Evolutionary conservation across 1,140 invertebrate genomes (phyloP), one percentile per base, ranked within the genome.

Genomic region (Drosophila malerkotliana): DNA sequence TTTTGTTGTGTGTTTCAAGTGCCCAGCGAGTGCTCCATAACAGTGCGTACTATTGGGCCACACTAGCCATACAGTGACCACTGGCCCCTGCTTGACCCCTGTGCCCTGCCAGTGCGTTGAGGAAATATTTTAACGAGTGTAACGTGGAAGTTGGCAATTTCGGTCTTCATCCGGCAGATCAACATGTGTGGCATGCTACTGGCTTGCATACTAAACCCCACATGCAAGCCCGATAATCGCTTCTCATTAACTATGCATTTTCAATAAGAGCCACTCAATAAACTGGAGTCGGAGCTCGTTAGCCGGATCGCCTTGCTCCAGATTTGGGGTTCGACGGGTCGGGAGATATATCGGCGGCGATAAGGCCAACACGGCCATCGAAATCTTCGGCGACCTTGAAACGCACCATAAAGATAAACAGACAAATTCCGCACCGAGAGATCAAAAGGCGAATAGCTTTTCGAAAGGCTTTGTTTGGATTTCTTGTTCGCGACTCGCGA

Each of bases 21-120:
- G 69, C 52, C 72, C 61, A 67, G 67, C 75, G 61, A 75, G 75
- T 75, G 67, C 53, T 68, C 67, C 14, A 34, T 57, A 48, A 52
- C 67, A 24, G 6, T 58, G 47, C 51, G 60, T 37, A 12, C 9
- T 37, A 14, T 76, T 58, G 67, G 62, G 71, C 58, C 56, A 76
- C 39, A 21, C 21, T 21, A 21, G 18, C 18, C 18, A 18, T 18
- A 18, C 18, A 18, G 21, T 59, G 48, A 62, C n/a, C 45, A 18
- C 34, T 55, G 64, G 64, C 66, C 72, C 72, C 39, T 26, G 18
- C 28, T 32, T 47, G 71, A 73, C 59, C 71, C 39, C 58, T 63
- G 62, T 63, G 30, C 0, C 21, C 21, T 3, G 1, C 21, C 21
- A 21, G 21, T 21, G 45, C 15, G 30, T 47, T 44, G 67, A 59